phyloP scores from a whole-genome alignment of 2,888 invertebrate genomes.

The Andricus curvator region DNA sequence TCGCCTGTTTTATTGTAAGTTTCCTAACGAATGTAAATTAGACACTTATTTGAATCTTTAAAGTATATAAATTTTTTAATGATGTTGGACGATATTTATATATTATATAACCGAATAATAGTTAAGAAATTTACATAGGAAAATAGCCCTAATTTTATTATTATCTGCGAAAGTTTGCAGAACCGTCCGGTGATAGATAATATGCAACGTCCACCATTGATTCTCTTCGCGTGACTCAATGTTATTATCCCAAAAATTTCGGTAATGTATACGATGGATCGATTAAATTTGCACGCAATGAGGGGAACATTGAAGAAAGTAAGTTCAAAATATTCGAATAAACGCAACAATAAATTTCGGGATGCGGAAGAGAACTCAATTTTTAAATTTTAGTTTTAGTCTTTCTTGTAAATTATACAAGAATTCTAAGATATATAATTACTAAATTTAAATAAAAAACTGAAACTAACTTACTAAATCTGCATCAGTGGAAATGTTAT shows the following conservation, averaged over 20 bases:
- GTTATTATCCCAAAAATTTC: conserved; percentile 26
- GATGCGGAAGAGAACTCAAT: no score
- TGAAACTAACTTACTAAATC: no score
- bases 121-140: neutral
- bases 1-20: no score
- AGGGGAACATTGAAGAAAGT: neutral
- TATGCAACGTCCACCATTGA: conserved; percentile 9
- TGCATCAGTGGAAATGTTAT: no score
- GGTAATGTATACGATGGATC: neutral
- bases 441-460: no score
- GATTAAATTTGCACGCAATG: conserved; percentile 15
- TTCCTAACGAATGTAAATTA: no score
- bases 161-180: conserved; percentile 2
- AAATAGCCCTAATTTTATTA: conserved; percentile 11
- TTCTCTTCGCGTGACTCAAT: conserved; percentile 16
- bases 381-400: no score
- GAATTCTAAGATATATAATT: no score
- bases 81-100: neutral
- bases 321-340: neutral
- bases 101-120: neutral
- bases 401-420: no score
- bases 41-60: no score
- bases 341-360: neutral
- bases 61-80: neutral
- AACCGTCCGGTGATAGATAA: conserved; percentile 13